Evolutionary conservation across 2,888 invertebrate genomes (phyloP), one percentile per base, ranked within the genome.

Genomic region (Electrophaes corylata): DNA sequence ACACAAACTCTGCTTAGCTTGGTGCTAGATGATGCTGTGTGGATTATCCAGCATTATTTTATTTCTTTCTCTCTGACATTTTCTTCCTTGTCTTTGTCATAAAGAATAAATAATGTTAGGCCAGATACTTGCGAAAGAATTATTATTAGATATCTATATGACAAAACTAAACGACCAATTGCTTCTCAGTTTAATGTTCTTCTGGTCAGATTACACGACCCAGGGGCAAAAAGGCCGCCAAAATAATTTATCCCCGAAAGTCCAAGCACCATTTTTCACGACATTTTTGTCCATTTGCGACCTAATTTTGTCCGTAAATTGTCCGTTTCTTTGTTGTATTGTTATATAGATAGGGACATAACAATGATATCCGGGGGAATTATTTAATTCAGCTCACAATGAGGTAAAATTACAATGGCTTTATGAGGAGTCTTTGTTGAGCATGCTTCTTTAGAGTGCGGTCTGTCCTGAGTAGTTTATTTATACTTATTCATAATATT

Each of bases 251-350:
- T 40, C 40, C 31, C 16, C 43, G 20, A 37, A 41, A 39, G 40
- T 44, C 53, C 49, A 31, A 20, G 33, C 37, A 35, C 40, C 40
- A 49, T 40, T 59, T 59, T 54, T 59, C 48, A 54, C 40, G 58
- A 46, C 35, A 46, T 50, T 59, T 55, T 55, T 50, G 54, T 54
- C 59, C 59, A 40, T 72, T 72, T 66, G 60, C 45, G 63, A 62
- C 62, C 69, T 70, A 71, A 75, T 75, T 78, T 64, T 40, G 60
- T 58, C 61, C 54, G 64, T 55, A 62, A 63, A 65, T 64, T 64
- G 67, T 58, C 67, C 68, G 67, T 52, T 55, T 67, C 69, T 67
- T 72, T 72, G 73, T 74, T 74, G 73, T 72, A 69, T 74, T 72
- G 67, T 71, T 69, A 62, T 72, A 73, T 73, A 66, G 69, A 72